Percentiles rank a stretch among this genome's conserved stretches.
These are phyloP conservation scores for Cyclargus thomasi DNA, from an alignment of 1,140 invertebrate genomes.

Conservation along the genomic window DNA sequence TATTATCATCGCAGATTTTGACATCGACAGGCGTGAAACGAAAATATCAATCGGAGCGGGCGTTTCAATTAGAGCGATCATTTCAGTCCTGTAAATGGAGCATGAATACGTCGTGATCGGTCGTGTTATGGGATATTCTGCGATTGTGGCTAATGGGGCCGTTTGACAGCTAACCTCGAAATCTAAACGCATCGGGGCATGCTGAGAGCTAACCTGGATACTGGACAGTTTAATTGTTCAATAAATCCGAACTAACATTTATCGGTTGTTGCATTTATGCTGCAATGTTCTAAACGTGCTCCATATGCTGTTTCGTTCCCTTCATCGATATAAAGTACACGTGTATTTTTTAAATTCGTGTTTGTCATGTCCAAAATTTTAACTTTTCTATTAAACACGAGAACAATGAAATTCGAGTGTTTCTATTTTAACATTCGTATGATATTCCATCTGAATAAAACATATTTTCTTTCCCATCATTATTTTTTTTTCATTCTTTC, in stretches of 20 bases:
- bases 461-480: not conserved
- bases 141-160: slow-evolving; percentile 44
- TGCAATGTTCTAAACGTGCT: slow-evolving; percentile 13
- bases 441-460: not conserved
- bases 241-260: slow-evolving; percentile 47
- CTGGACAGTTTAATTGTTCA: slow-evolving; percentile 52
- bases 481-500: not conserved
- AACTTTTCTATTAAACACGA: not conserved
- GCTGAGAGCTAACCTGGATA: slow-evolving; percentile 46
- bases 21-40: slow-evolving; percentile 40
- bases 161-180: slow-evolving; percentile 39
- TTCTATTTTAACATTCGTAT: not conserved
- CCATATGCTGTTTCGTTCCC: slow-evolving; percentile 15
- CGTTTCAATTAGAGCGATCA: slow-evolving; percentile 63
- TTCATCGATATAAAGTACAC: slow-evolving; percentile 15
- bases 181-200: slow-evolving; percentile 49
- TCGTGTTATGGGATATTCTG: slow-evolving; percentile 54
- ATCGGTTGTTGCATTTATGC: slow-evolving; percentile 27
- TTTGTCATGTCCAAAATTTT: slow-evolving; percentile 9
- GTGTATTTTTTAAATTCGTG: not conserved
- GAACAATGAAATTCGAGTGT: not conserved
- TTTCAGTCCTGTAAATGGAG: slow-evolving; percentile 61
- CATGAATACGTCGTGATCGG: slow-evolving; percentile 52
- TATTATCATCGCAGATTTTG: slow-evolving; percentile 8
- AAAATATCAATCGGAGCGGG: slow-evolving; percentile 49